phyloP scores from a whole-genome alignment of 2,797 vertebrate species.

The Eulemur coronatus region DNA sequence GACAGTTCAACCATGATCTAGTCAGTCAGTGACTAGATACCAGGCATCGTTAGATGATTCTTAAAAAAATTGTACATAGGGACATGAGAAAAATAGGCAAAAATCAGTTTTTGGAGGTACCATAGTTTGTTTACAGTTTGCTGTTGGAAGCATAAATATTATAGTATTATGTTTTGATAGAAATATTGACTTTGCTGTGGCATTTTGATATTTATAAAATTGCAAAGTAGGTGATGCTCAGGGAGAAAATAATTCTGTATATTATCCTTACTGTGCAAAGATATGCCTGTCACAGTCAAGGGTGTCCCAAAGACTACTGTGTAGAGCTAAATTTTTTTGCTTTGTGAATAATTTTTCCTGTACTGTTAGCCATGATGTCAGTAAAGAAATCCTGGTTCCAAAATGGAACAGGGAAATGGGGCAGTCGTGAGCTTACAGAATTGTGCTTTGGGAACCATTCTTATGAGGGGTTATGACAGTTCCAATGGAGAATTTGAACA shows the following conservation, averaged over 20 bases:
- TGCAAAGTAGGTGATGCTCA: background rate
- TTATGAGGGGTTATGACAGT: background rate
- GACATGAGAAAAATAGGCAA: background rate
- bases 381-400: background rate
- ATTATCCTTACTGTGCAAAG: background rate
- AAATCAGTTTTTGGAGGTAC: background rate
- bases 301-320: background rate
- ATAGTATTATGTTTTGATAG: background rate
- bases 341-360: background rate
- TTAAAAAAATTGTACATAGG: background rate
- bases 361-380: background rate
- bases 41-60: background rate
- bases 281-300: background rate
- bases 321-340: background rate
- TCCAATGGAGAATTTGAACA: background rate
- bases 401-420: background rate
- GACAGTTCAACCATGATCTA: background rate
- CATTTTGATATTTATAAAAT: background rate
- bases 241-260: background rate
- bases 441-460: background rate
- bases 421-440: background rate
- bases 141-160: background rate
- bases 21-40: background rate
- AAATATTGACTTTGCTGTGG: background rate
- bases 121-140: background rate